These are phyloP conservation scores for Chironomus tentans DNA, from an alignment of 2,888 invertebrate species.

Conservation along the genomic window DNA sequence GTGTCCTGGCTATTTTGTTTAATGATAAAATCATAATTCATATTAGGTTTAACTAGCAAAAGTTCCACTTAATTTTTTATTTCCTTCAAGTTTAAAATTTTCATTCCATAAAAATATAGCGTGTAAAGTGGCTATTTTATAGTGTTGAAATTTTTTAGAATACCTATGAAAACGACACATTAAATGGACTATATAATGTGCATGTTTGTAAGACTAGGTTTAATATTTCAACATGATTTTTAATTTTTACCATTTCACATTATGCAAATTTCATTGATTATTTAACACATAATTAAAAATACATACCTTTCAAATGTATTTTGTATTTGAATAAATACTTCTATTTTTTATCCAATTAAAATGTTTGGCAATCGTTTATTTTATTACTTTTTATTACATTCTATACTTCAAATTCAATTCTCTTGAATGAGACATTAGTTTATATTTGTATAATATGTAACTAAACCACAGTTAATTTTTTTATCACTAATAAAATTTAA, in stretches of 20 bases:
- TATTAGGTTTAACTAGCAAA: too few species aligned
- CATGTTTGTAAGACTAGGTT: background rate
- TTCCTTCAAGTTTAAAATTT: too few species aligned
- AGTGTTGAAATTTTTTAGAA: constrained; percentile 11
- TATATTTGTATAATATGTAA: too few species aligned
- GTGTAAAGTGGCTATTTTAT: constrained; percentile 19
- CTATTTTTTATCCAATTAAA: background rate
- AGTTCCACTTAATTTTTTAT: too few species aligned
- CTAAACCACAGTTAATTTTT: too few species aligned
- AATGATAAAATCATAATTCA: too few species aligned
- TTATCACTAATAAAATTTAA: background rate
- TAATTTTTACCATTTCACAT: background rate
- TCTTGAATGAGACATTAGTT: background rate
- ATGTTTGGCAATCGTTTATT: background rate
- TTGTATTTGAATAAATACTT: background rate
- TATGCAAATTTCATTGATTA: constrained; percentile 2
- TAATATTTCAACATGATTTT: background rate
- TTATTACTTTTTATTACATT: background rate
- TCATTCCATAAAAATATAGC: background rate
- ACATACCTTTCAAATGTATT: background rate
- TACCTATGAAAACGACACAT: background rate
- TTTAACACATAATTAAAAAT: background rate
- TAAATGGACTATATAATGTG: background rate
- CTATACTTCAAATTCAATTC: too few species aligned
- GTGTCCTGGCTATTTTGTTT: too few species aligned